These are phyloP conservation scores for Hedya salicella DNA, from an alignment of 2,888 invertebrate species.

Conservation along the genomic window DNA sequence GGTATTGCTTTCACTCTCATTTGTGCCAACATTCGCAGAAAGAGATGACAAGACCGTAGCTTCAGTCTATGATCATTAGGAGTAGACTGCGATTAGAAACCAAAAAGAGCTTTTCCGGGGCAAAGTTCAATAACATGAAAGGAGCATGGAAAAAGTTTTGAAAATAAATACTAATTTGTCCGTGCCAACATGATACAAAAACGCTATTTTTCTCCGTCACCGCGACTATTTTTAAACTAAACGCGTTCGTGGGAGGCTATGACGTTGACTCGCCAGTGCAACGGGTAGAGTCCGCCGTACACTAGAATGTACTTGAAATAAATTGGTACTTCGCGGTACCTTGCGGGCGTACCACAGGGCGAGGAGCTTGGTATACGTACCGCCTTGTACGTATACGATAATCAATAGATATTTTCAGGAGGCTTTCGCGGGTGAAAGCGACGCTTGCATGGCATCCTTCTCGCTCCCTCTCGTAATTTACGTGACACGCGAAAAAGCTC, in stretches of 20 bases:
- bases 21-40: background rate
- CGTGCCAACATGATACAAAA: constrained; percentile 26
- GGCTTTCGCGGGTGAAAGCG: constrained; percentile 78
- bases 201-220: constrained; percentile 37
- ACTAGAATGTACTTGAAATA: constrained; percentile 75
- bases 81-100: background rate
- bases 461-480: constrained; percentile 76
- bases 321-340: constrained; percentile 77
- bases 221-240: constrained; percentile 34
- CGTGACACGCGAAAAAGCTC: constrained; percentile 60
- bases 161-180: constrained; percentile 22
- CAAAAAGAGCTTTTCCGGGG: constrained; percentile 1
- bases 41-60: constrained; percentile 4
- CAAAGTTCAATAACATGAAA: constrained; percentile 20
- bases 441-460: constrained; percentile 64
- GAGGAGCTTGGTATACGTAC: constrained; percentile 73
- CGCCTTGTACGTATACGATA: constrained; percentile 78
- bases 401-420: constrained; percentile 85
- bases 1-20: constrained; percentile 10
- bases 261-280: constrained; percentile 54
- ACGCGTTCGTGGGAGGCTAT: constrained; percentile 38
- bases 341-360: constrained; percentile 75
- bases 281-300: constrained; percentile 43
- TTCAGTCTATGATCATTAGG: background rate
- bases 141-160: constrained; percentile 12